phyloP scores from a whole-genome alignment of 2,113 vertebrate species.

The Sinocyclocheilus rhinocerous region DNA sequence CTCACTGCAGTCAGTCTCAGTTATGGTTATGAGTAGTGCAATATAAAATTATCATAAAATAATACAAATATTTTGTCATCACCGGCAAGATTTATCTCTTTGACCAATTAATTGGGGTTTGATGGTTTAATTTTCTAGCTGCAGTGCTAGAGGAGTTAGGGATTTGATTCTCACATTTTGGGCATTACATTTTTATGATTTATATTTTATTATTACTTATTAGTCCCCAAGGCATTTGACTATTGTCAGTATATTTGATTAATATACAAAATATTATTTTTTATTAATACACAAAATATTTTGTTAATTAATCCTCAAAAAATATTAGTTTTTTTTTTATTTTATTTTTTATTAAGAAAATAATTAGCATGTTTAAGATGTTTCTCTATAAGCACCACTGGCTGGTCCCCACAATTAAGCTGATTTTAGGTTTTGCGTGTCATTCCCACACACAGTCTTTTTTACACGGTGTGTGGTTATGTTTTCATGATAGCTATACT shows the following conservation, averaged over 20 bases:
- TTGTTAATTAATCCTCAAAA: too few species aligned
- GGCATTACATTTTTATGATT: background rate
- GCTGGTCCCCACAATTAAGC: background rate
- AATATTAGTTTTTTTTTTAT: too few species aligned
- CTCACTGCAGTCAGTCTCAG: background rate
- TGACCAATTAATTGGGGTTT: background rate
- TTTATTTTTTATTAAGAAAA: background rate
- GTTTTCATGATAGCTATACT: conserved; percentile 59
- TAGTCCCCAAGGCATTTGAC: background rate
- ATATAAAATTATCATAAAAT: background rate
- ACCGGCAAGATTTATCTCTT: background rate
- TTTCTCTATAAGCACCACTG: background rate
- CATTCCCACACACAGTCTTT: conserved; percentile 46
- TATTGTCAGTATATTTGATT: background rate
- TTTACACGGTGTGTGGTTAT: conserved; percentile 54
- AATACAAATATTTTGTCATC: background rate
- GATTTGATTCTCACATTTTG: background rate
- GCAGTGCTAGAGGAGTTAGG: too few species aligned
- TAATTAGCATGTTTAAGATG: background rate
- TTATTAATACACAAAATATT: too few species aligned
- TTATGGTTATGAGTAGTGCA: background rate
- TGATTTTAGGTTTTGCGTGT: background rate
- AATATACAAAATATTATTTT: background rate
- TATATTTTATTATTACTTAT: background rate
- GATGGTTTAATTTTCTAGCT: background rate